Conservation (phyloP, 2,113 vertebrate genomes). For the Brienomyrus longianalis region DNA sequence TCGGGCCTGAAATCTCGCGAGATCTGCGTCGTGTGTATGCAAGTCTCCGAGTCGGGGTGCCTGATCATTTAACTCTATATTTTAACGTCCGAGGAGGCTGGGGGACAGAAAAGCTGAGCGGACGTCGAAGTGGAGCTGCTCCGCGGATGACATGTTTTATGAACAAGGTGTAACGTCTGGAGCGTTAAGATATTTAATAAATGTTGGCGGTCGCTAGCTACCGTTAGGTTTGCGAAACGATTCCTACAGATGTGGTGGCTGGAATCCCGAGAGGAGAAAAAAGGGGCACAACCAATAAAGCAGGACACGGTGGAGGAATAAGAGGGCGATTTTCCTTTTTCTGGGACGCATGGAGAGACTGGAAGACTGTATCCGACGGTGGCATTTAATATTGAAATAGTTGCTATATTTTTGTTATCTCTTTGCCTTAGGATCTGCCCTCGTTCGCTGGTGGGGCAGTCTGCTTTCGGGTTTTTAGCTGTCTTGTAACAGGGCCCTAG, state of each 20-base stretch:
- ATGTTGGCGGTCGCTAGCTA: background rate
- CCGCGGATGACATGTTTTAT: background rate
- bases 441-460: background rate
- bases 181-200: background rate
- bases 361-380: background rate
- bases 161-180: background rate
- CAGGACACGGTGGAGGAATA: background rate
- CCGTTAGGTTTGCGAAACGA: background rate
- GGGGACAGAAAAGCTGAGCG: background rate
- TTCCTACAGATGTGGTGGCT: constrained; percentile 14
- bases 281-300: background rate
- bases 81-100: background rate
- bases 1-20: constrained; percentile 32
- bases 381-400: background rate
- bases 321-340: background rate
- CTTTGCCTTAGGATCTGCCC: background rate
- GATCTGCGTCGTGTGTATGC: constrained; percentile 8
- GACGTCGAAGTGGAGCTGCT: background rate
- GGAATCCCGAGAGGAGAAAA: background rate
- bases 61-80: constrained; percentile 17
- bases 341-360: background rate
- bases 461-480: background rate
- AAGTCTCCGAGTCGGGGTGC: constrained; percentile 14
- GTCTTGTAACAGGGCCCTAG: background rate
- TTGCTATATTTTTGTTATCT: background rate